Evolutionary conservation across 1,140 invertebrate species (phyloP), one percentile per base, ranked within the genome.

Genomic region (Ganaspis sp.): DNA sequence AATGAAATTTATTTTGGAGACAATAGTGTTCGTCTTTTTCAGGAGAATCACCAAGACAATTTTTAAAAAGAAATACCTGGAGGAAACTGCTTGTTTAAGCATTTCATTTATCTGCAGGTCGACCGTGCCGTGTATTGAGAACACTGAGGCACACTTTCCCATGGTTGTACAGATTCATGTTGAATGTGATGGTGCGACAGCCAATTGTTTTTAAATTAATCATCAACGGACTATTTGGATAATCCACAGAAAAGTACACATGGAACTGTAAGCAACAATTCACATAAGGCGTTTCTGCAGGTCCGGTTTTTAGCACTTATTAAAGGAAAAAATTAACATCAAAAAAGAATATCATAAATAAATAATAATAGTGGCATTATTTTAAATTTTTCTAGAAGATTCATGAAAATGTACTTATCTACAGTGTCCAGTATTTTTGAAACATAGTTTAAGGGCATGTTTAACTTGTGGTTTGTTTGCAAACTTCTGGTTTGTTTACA

Each of bases 71-170:
- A 70, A 29, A 73, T 85, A 96, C 96, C 93, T 99, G 97, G 71
- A 99, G 92, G 87, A 99, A 98, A 91, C 97, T 99, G 64, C 97
- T 99, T 0, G 97, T 98, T 87, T 98, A 96, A 53, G 98, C 96
- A 91, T 98, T 99, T 98, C 98, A 99, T 92, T 99, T 98, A 89
- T 99, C 98, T 90, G 99, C 98, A n/a, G 98, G 98, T 75, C 98
- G 92, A 5, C 98, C 98, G 90, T 99, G 98, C 98, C 98, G 99
- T 0, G 98, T 99, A 89, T 99, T 99, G 23, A 99, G 92, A 75
- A 99, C 96, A 82, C 97, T 98, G 82, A 99, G 94, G 90, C 98
- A 99, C 70, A 99, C 98, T 93, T 98, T 98, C 69, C 98, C 98
- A 92, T 99, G 97, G 92, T 98, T 97, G 91, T 99, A 99, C 21